A percentile compares a stretch with the other conserved stretches of the same genome.
Conservation (phyloP, 2,888 invertebrate genomes). For the Sialis lutaria region DNA sequence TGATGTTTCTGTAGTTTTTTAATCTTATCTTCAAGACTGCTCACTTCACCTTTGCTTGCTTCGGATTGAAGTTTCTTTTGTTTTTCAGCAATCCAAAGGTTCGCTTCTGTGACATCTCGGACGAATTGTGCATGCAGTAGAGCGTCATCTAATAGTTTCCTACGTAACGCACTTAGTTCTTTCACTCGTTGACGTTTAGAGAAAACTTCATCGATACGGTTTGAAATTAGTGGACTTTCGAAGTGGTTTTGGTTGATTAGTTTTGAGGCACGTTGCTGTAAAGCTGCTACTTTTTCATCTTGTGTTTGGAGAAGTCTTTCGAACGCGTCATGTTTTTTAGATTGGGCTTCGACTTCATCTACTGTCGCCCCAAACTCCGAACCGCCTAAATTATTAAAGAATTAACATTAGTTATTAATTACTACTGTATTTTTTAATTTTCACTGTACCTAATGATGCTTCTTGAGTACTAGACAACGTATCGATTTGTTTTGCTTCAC, state of each 20-base stretch:
- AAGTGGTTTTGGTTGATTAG: conserved; percentile 82
- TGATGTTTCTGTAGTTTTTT: conserved; percentile 89
- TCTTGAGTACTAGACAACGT: conserved; percentile 80
- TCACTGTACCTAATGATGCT: conserved; percentile 37
- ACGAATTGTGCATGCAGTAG: conserved; percentile 79
- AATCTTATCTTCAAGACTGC: conserved; percentile 84
- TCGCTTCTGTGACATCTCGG: conserved; percentile 79
- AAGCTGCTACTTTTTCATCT: conserved; percentile 68
- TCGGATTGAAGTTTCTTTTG: conserved; percentile 72
- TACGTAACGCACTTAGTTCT: conserved; percentile 46
- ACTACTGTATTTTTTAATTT: neutral
- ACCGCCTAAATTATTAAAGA: conserved; percentile 19
- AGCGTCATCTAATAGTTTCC: conserved; percentile 54
- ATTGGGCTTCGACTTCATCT: conserved; percentile 76
- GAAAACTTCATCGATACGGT: conserved; percentile 56
- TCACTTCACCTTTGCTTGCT: conserved; percentile 55
- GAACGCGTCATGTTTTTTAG: conserved; percentile 90
- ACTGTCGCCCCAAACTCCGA: conserved; percentile 61
- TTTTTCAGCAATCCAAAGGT: conserved; percentile 84
- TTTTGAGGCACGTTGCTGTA: conserved; percentile 74
- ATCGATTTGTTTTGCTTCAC: conserved; percentile 86
- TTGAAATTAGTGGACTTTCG: conserved; percentile 63
- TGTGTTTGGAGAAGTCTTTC: conserved; percentile 76
- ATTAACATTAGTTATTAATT: neutral
- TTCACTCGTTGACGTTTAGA: conserved; percentile 50